Percentiles rank a stretch among this genome's conserved stretches.
Evolutionary conservation across 2,113 vertebrate genomes (phyloP).

Genomic region (Polypterus bichir): DNA sequence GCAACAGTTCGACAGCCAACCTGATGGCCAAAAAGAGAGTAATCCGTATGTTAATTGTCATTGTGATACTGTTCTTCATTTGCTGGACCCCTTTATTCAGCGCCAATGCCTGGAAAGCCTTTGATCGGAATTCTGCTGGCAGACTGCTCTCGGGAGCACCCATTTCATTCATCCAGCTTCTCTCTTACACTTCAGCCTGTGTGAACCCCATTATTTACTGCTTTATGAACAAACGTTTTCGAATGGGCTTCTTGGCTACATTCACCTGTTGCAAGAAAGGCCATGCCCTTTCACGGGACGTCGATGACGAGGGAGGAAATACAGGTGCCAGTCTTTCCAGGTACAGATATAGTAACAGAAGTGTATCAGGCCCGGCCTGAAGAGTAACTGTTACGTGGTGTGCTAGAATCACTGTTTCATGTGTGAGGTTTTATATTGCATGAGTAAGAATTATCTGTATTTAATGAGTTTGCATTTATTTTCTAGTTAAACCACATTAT

Average conservation of each 20-base stretch:
- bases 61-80: slow-evolving; percentile 85
- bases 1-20: slow-evolving; percentile 68
- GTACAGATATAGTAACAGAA: slow-evolving; percentile 53
- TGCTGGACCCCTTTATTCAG: slow-evolving; percentile 94
- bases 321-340: slow-evolving; percentile 51
- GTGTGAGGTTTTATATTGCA: too few relatives aligned
- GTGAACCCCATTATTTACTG: slow-evolving; percentile 97
- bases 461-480: too few relatives aligned
- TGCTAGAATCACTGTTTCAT: too few relatives aligned
- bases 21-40: slow-evolving; percentile 91
- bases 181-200: slow-evolving; percentile 89
- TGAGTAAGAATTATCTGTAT: too few relatives aligned
- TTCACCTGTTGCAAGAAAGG: slow-evolving; percentile 56
- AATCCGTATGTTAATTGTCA: slow-evolving; percentile 91
- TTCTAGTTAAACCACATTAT: too few relatives aligned
- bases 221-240: slow-evolving; percentile 95
- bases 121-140: slow-evolving; percentile 62
- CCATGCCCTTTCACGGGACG: background rate
- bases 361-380: slow-evolving; percentile 43
- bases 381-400: background rate
- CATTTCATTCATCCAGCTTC: slow-evolving; percentile 91
- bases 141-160: slow-evolving; percentile 76
- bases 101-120: slow-evolving; percentile 87
- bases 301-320: slow-evolving; percentile 59
- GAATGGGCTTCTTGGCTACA: slow-evolving; percentile 68